Percentiles rank a stretch among this genome's conserved stretches.
phyloP scores from a whole-genome alignment of 2,797 vertebrate species.

The Anabacerthia variegaticeps region DNA sequence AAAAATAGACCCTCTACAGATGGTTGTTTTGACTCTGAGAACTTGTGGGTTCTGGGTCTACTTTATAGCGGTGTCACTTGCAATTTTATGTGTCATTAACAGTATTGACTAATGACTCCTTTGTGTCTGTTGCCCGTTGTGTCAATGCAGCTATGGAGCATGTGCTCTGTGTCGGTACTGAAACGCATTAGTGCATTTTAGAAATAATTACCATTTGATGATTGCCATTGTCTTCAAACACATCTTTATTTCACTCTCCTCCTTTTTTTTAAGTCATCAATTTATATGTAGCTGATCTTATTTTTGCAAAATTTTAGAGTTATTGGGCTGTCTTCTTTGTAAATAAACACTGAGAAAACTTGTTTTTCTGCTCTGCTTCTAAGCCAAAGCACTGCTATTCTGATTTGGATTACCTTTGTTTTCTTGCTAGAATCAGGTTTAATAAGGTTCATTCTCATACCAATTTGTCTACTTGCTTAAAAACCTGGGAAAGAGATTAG shows the following conservation, averaged over 20 bases:
- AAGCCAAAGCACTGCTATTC: background rate
- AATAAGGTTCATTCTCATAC: background rate
- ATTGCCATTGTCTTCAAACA: background rate
- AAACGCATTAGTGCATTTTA: background rate
- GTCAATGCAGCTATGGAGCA: constrained; percentile 46
- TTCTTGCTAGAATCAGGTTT: background rate
- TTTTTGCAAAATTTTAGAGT: background rate
- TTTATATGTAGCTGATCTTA: background rate
- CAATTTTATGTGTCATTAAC: constrained; percentile 47
- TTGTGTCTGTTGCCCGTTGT: constrained; percentile 71
- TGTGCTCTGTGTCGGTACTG: constrained; percentile 15
- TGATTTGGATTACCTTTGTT: background rate
- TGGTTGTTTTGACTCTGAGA: background rate
- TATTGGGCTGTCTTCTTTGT: background rate
- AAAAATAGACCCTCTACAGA: background rate
- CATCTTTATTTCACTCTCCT: background rate
- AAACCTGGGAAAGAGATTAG: background rate
- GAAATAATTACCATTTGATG: background rate
- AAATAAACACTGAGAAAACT: background rate
- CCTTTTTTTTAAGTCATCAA: background rate
- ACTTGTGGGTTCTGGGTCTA: background rate
- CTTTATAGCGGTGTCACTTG: constrained; percentile 13
- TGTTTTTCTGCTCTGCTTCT: background rate
- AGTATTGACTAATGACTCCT: constrained; percentile 62
- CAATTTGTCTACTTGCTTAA: background rate